phyloP scores from a whole-genome alignment of 2,797 vertebrate species.

The Argentina silus region DNA sequence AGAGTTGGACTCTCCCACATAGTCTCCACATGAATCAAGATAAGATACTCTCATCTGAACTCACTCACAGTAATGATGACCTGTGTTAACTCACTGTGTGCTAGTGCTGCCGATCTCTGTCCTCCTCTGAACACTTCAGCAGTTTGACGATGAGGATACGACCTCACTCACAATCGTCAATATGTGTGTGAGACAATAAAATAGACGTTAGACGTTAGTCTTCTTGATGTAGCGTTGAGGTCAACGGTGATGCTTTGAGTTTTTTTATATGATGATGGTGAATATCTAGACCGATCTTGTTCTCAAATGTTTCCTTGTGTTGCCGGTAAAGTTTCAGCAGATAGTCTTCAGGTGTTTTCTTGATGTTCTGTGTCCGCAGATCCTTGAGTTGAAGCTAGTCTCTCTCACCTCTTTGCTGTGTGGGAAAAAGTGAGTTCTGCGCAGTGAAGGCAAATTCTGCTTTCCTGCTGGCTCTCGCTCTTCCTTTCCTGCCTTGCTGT shows the following conservation, averaged over 20 bases:
- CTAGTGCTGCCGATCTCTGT: slow-evolving; percentile 15
- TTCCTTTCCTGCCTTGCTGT: slow-evolving; percentile 76
- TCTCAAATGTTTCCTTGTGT: not conserved
- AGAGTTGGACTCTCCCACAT: not conserved
- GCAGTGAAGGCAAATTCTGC: slow-evolving; percentile 50
- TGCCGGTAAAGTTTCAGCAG: slow-evolving; percentile 13
- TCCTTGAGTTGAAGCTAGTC: not conserved
- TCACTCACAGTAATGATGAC: not conserved
- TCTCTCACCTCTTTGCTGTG: not conserved
- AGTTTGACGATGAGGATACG: slow-evolving; percentile 26
- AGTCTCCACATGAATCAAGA: not conserved
- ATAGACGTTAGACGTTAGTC: slow-evolving; percentile 15
- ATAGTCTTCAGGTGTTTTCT: not conserved
- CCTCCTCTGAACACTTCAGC: slow-evolving; percentile 10
- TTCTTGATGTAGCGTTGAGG: slow-evolving; percentile 41
- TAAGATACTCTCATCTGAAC: not conserved
- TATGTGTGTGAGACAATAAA: too few relatives aligned
- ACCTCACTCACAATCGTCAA: too few relatives aligned
- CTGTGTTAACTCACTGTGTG: slow-evolving; percentile 55
- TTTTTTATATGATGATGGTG: slow-evolving; percentile 1
- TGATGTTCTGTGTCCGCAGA: not conserved
- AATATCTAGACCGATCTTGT: slow-evolving; percentile 1
- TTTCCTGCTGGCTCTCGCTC: slow-evolving; percentile 63
- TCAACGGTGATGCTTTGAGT: slow-evolving; percentile 10
- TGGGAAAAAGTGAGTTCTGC: slow-evolving; percentile 18